Conservation (phyloP, 2,113 vertebrate species). For the Gadus chalcogrammus region DNA sequence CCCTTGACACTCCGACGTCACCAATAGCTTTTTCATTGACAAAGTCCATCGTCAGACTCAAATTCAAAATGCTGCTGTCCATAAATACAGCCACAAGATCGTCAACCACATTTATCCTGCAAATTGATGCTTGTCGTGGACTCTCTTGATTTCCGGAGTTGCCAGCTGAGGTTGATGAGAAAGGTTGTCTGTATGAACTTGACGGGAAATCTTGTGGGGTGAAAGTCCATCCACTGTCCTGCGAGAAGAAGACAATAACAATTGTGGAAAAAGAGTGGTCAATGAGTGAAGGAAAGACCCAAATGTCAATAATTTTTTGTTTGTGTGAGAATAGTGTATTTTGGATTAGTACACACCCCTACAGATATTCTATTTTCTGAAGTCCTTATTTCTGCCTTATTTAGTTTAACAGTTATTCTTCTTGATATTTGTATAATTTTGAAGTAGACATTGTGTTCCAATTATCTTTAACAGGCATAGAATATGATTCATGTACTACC, state of each 20-base stretch:
- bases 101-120: slow-evolving; percentile 15
- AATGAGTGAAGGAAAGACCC: no score
- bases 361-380: no score
- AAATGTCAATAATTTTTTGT: no score
- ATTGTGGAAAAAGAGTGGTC: no score
- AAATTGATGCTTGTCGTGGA: background rate
- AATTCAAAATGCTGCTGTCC: slow-evolving; percentile 19
- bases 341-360: no score
- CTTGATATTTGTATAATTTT: no score
- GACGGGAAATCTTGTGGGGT: background rate
- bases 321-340: no score
- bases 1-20: slow-evolving; percentile 43
- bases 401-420: no score
- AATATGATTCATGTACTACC: no score
- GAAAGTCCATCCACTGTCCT: background rate
- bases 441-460: no score
- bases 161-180: background rate
- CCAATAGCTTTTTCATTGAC: slow-evolving; percentile 32
- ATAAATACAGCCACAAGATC: slow-evolving; percentile 21
- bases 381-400: no score
- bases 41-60: slow-evolving; percentile 16
- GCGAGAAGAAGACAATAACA: background rate
- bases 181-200: background rate
- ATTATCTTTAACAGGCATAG: no score
- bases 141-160: background rate